Base-by-base conservation (phyloP, 2,888 invertebrate species). In the Campoplex capitator region DNA sequence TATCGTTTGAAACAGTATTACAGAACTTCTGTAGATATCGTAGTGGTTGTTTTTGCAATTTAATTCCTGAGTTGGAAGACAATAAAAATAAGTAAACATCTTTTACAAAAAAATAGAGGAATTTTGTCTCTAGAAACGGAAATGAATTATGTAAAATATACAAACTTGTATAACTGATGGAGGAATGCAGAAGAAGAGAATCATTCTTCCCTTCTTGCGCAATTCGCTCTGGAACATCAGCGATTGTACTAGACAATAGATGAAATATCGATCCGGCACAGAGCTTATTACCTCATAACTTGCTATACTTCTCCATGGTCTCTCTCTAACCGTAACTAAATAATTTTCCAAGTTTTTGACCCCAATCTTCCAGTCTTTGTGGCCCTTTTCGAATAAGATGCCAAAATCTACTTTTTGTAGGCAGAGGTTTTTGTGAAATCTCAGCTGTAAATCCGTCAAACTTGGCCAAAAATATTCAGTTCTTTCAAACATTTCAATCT, bases 1-100 rank as follows among this genome's bases (percentile, higher is more conserved):
- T 54, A 97, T 94, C 68, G 96, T 93, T 94, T 97, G 96, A 91
- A 97, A 97, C 35, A 97, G 92, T 42, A 97, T 95, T 71, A 96
- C 95, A 18, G 95, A 93, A 6, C 11, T 8, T 45, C 71, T 70
- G 42, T 87, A 87, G 51, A 94, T 88, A 86, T 95, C 95, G 86
- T 96, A 96, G 74, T 95, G 94, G 71, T 95, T 94, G 71, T 94
- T 95, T 89, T 95, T 95, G 91, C 96, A 95, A 89, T 96, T 95
- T 90, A 96, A 95, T 94, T 96, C 95, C 95, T 96, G 91, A 84
- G 93, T 94, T 88, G 9, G 16, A 70, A 32, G 67, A 3, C 32
- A 70, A n/a, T 51, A 78, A 73, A 73, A 51, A 23, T 16, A 51
- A 28, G 16, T 35, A 13, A 45, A 62, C 11, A 51, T n/a, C 6